phyloP scores from a whole-genome alignment of 2,797 vertebrate genomes.

The Peromyscus aztecus region DNA sequence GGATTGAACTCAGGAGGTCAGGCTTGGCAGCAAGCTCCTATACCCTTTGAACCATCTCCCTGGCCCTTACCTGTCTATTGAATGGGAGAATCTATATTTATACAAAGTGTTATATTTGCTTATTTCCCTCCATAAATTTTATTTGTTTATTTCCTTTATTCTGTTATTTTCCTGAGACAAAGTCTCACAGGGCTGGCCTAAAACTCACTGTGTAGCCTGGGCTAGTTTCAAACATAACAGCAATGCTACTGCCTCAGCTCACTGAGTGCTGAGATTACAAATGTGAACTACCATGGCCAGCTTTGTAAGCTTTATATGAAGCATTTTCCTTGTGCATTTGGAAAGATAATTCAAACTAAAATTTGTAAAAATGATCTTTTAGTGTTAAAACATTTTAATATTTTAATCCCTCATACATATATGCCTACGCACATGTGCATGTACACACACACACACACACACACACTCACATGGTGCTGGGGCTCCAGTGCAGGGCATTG shows the following conservation, averaged over 20 bases:
- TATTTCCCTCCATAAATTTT: background rate
- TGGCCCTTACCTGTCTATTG: background rate
- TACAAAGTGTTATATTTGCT: background rate
- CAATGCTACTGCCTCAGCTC: background rate
- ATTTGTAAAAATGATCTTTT: conserved; percentile 1
- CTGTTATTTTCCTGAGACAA: background rate
- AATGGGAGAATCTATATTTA: background rate
- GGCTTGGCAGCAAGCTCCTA: background rate
- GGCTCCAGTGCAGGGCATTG: background rate
- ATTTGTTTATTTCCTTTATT: background rate
- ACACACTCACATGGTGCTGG: background rate
- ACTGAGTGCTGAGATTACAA: background rate
- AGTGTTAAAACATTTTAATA: background rate
- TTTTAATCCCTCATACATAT: background rate
- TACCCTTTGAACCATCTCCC: background rate
- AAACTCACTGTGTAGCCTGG: background rate
- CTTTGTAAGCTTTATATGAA: background rate
- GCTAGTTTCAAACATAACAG: background rate
- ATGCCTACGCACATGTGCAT: background rate
- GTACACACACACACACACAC: background rate
- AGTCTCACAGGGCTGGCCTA: background rate
- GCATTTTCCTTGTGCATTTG: background rate
- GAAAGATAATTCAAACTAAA: conserved; percentile 48
- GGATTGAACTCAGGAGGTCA: background rate
- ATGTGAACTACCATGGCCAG: background rate